These are phyloP conservation scores for Volucella zonaria DNA, from an alignment of 2,888 invertebrate genomes.

Conservation along the genomic window DNA sequence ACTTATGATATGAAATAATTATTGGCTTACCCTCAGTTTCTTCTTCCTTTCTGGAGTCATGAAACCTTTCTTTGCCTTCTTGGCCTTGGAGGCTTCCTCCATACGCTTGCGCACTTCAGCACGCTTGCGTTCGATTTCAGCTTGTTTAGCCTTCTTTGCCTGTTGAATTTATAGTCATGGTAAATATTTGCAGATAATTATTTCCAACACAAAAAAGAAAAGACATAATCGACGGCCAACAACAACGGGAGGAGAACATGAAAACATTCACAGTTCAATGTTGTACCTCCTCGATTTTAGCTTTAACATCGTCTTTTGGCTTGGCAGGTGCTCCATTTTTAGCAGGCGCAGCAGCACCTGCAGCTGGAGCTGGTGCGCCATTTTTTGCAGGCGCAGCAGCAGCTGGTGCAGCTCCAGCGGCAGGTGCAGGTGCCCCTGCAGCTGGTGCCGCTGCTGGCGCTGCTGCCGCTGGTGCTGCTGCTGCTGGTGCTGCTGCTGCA, in stretches of 20 bases:
- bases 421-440: constrained; percentile 64
- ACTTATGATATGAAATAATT: not conserved
- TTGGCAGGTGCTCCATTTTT: constrained; percentile 76
- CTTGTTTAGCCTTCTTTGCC: constrained; percentile 99
- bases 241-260: constrained; percentile 67
- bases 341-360: constrained; percentile 67
- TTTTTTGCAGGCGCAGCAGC: constrained; percentile 75
- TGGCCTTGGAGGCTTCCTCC: constrained; percentile 99
- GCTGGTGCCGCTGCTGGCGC: constrained; percentile 47
- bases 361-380: constrained; percentile 72
- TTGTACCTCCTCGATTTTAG: constrained; percentile 80
- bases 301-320: constrained; percentile 80
- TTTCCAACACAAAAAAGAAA: constrained; percentile 4
- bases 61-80: constrained; percentile 99
- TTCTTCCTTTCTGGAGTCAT: constrained; percentile 99
- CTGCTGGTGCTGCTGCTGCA: constrained; percentile 70
- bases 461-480: constrained; percentile 55
- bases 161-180: constrained; percentile 79
- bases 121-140: constrained; percentile 98
- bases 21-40: constrained; percentile 95
- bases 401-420: constrained; percentile 62
- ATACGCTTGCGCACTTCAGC: constrained; percentile 99
- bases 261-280: constrained; percentile 50
- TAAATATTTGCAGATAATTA: constrained; percentile 6
- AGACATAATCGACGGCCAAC: constrained; percentile 43